phyloP scores from a whole-genome alignment of 2,797 vertebrate species.

The Pitangus sulphuratus region DNA sequence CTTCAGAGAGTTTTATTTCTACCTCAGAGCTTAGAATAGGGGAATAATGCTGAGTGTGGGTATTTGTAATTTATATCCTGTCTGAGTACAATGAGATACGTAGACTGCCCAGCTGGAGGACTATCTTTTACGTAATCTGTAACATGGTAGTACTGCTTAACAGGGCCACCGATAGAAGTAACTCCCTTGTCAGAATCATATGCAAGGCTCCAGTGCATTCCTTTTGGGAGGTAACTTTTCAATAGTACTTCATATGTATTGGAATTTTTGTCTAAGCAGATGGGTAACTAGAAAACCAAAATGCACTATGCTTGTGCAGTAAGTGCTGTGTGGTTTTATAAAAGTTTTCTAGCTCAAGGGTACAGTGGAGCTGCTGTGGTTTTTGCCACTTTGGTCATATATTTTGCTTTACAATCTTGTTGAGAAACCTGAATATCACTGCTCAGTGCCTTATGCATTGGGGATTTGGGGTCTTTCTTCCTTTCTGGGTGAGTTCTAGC shows the following conservation, averaged over 20 bases:
- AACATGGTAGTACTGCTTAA: background rate
- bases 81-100: background rate
- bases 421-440: background rate
- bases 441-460: background rate
- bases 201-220: background rate
- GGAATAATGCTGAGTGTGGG: background rate
- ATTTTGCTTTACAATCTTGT: background rate
- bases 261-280: background rate
- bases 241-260: background rate
- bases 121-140: background rate
- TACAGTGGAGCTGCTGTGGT: background rate
- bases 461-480: background rate
- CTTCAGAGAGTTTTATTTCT: background rate
- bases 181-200: background rate
- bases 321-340: background rate
- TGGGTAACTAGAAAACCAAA: background rate
- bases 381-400: background rate
- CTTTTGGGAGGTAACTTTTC: background rate
- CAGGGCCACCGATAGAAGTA: background rate
- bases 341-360: background rate
- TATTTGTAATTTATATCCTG: background rate
- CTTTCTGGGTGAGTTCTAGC: background rate
- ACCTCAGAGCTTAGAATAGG: background rate
- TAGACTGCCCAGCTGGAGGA: background rate
- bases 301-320: background rate